Evolutionary conservation across 1,140 invertebrate genomes (phyloP), one percentile per base, ranked within the genome.

Genomic region (Geopemphigus sp.): DNA sequence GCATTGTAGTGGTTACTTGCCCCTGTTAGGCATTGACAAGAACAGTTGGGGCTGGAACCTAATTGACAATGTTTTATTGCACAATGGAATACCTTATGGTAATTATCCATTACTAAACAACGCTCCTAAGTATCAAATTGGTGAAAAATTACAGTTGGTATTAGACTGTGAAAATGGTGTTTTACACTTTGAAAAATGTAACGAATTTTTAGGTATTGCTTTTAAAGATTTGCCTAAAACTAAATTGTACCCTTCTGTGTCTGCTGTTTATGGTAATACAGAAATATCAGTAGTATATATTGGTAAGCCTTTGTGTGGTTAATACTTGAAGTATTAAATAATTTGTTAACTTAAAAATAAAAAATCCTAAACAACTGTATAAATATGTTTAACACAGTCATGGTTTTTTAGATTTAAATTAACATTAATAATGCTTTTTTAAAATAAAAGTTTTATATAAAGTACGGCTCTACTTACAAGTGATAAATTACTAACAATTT

Each of bases 251-350:
- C 97, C 97, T 80, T 94, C 96, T 81, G 94, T 98, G 81, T 98
- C 96, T 80, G 97, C 96, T 74, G 97, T 99, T 50, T 99, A 98
- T 89, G 97, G 97, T 81, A 98, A 99, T 86, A 98, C 97, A 47
- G 97, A 99, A 90, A 96, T 99, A n/a, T 98, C 97, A 32, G 98
- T 99, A 96, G 94, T 98, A n/a, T 99, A 99, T 86, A 87, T 98
- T 82, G 97, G 97, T 81, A 91, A 92, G 66, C 96, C 96, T 24
- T 85, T 97, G 83, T 96, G 98, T 90, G 97, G 96, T 85, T 97
- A 92, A 92, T 29, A 12, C 14, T 29, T 61, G 5, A 29, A 26
- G 15, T 26, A 61, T 61, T 29, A 2, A 32, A 63, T 61, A 50
- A 50, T 50, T 50, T 50, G 12, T 50, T 50, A 39, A 39, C 59